Evolutionary conservation across 2,113 vertebrate species (phyloP).

Genomic region (Tragelaphus scriptus): DNA sequence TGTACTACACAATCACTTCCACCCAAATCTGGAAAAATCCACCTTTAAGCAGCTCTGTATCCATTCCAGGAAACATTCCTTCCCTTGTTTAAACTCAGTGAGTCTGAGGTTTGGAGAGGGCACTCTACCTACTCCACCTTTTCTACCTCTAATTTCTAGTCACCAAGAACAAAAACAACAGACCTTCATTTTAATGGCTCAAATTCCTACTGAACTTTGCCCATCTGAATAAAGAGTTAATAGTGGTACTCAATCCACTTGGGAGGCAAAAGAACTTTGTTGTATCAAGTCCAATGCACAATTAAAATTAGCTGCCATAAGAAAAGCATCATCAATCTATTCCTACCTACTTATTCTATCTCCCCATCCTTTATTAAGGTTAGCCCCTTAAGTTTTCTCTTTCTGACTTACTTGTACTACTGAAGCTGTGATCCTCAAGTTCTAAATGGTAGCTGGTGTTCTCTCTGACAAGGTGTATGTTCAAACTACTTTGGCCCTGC

Average conservation of each 20-base stretch:
- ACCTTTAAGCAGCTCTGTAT: background rate
- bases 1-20: background rate
- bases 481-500: background rate
- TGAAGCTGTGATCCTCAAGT: background rate
- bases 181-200: background rate
- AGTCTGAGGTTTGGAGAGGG: background rate
- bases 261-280: background rate
- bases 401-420: background rate
- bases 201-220: background rate
- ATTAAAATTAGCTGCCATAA: background rate
- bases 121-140: background rate
- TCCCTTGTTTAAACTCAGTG: background rate
- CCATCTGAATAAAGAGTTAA: background rate
- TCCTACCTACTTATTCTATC: background rate
- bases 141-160: background rate
- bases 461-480: background rate
- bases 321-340: background rate
- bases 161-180: background rate
- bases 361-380: background rate
- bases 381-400: background rate
- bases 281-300: background rate
- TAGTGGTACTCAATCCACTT: background rate
- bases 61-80: background rate
- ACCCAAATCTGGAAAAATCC: background rate
- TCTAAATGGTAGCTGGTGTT: background rate